A percentile compares a stretch with the other conserved stretches of the same genome.
Evolutionary conservation across 2,113 vertebrate genomes (phyloP).

Genomic region (Vidua chalybeata): DNA sequence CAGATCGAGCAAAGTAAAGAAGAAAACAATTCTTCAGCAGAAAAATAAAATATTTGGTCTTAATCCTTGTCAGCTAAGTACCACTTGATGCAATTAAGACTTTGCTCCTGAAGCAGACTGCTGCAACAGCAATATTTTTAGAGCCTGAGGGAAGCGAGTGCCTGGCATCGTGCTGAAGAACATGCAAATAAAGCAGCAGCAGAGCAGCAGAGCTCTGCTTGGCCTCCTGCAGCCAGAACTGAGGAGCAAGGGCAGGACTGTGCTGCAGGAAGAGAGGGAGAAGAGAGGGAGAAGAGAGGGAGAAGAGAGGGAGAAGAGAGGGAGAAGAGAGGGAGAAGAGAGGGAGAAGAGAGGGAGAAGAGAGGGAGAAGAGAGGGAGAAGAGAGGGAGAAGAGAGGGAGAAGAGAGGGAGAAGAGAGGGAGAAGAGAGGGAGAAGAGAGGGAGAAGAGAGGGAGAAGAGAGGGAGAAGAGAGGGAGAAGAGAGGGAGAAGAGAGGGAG

Average conservation of each 20-base stretch:
- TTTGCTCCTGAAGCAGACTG: neutral
- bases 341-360: too few relatives aligned
- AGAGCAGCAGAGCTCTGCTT: neutral
- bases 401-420: too few relatives aligned
- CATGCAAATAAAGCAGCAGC: neutral
- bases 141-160: neutral
- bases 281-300: too few relatives aligned
- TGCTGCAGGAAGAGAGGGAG: neutral
- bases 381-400: too few relatives aligned
- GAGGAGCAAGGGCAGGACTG: neutral
- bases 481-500: too few relatives aligned
- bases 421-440: too few relatives aligned
- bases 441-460: too few relatives aligned
- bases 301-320: neutral
- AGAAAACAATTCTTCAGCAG: neutral
- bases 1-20: neutral
- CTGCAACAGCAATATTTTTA: constrained; percentile 6
- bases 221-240: neutral
- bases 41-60: neutral
- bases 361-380: too few relatives aligned
- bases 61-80: neutral
- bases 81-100: neutral
- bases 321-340: too few relatives aligned
- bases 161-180: neutral
- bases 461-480: too few relatives aligned